phyloP scores from a whole-genome alignment of 2,113 vertebrate genomes.

The Toxotes chatareus region DNA sequence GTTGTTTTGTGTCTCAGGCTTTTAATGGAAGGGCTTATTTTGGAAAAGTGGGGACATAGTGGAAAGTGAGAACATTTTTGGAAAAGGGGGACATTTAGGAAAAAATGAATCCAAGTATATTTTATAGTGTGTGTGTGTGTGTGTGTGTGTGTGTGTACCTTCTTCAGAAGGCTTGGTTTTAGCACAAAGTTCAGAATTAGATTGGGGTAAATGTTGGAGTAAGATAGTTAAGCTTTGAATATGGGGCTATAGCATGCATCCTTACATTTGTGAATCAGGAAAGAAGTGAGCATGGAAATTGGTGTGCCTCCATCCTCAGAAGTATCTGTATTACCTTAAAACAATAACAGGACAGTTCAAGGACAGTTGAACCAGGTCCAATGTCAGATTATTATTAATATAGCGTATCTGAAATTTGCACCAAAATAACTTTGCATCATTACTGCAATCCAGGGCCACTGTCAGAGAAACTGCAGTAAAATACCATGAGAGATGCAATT shows the following conservation, averaged over 20 bases:
- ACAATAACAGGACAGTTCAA: conserved; percentile 16
- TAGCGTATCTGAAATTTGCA: not conserved
- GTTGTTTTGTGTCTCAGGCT: too few relatives aligned
- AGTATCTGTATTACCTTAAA: not conserved
- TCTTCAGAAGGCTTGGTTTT: not conserved
- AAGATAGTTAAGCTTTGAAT: not conserved
- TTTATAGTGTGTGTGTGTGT: too few relatives aligned
- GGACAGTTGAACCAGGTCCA: not conserved
- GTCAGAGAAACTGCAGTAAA: conserved; percentile 15
- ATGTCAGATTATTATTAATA: not conserved
- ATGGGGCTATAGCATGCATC: too few relatives aligned
- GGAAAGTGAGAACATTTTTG: not conserved
- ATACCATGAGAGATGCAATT: conserved; percentile 30
- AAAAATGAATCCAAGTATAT: too few relatives aligned
- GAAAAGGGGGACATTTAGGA: not conserved
- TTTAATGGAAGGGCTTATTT: too few relatives aligned
- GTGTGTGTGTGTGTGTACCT: not conserved
- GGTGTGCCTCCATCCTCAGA: not conserved
- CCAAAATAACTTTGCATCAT: conserved; percentile 29
- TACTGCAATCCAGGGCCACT: conserved; percentile 2
- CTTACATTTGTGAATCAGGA: too few relatives aligned
- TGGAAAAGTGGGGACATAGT: too few relatives aligned
- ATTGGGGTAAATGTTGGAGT: not conserved
- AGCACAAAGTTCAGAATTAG: not conserved
- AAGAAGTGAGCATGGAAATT: not conserved